Base-by-base conservation (phyloP, 2,113 vertebrate species). In the Datnioides undecimradiatus region DNA sequence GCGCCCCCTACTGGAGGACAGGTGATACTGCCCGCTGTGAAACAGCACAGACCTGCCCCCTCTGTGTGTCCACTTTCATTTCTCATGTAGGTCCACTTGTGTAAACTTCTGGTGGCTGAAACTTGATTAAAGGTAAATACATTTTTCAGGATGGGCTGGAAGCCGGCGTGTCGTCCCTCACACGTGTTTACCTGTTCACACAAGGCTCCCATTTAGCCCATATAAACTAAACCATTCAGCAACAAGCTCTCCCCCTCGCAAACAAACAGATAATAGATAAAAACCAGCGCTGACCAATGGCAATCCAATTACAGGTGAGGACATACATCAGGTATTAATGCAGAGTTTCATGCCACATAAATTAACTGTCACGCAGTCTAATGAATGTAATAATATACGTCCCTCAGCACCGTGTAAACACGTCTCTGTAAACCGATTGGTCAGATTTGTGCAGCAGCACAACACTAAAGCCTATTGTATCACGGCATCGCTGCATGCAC, bases 1-100 rank as follows among this genome's bases (percentile, higher is more conserved):
- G n/a, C 51, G 90, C 92, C 92, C 87, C 87, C 93, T 93, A 62
- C 89, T 88, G 93, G 89, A 19, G 5, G 36, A 76, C n/a, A 34
- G 4, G 8, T 0, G 6, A 1, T 19, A 4, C 41, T 89, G 43
- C 86, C 84, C 5, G 63, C 40, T n/a, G 1, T 31, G 1, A 43
- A 36, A n/a, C 19, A 8, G 6, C 16, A 9, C 33, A 63, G 27
- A 41, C 36, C 41, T 17, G 8, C 38, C 40, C 29, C 43, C 40
- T 23, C 43, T 64, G 21, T 17, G 33, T 71, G 46, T 58, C 34
- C 46, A 17, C 43, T n/a, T 69, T 13, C 34, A 79, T 71, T 84
- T 76, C 55, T 74, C 70, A 57, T 65, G 80, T 40, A 78, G 55
- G 77, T 80, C 59, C 40, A 38, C 31, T 76, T 82, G 49, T 76